Evolutionary conservation across 2,888 invertebrate genomes (phyloP), one percentile per base, ranked within the genome.

Genomic region (Therioaphis trifolii): DNA sequence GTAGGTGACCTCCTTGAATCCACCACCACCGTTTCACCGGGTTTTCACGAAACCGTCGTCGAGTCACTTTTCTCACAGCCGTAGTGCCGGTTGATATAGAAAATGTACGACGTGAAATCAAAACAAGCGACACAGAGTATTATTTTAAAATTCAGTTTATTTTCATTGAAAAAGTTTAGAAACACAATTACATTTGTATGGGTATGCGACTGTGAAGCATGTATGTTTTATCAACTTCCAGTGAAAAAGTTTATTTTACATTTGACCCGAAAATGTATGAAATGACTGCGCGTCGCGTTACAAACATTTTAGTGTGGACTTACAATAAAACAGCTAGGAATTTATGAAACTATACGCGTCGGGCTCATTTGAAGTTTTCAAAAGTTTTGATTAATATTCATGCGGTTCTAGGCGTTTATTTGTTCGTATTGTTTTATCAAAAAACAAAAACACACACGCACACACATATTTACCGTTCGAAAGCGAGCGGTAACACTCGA

Each of bases 321-420:
- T 18, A 55, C n/a, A 55, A 4, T 55, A 55, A 4, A 4, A 21
- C 18, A 24, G 46, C 21, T 0, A 14, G n/a, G 15, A 49, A 15
- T 49, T 18, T 18, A 49, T 49, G 15, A 49, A 0, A 18, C 15
- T 49, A 18, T 46, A 49, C 9, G 21, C 4, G 55, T 58, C 21
- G 21, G n/a, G 21, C 55, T 58, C 24, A 58, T 58, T 58, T 21
- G 55, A 58, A 21, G 55, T 58, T 58, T 58, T 58, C 21, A 58
- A 58, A 58, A 58, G 55, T 58, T 58, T 58, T 58, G 24, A 24
- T 58, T 58, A 58, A 58, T 58, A 58, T 58, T 58, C 55, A 24
- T n/a, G 24, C 24, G 55, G 21, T 18, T 49, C 18, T 18, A 18
- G n/a, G 11, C 11, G 21, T 58, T 58, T 58, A n/a, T 58, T 58